phyloP scores from a whole-genome alignment of 1,140 invertebrate genomes.

The Heliconius hermathena region DNA sequence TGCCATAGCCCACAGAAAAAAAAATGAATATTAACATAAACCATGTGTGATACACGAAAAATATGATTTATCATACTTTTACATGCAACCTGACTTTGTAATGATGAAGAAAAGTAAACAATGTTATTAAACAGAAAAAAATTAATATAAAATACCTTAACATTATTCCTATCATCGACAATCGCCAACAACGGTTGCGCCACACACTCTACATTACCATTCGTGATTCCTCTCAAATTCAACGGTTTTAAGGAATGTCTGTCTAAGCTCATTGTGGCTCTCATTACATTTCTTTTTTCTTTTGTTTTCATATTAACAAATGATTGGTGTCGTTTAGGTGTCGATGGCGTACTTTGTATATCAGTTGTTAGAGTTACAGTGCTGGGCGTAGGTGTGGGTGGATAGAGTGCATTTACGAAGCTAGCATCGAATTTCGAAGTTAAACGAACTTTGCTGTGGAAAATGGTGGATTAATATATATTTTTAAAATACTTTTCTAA shows the following conservation, averaged over 20 bases:
- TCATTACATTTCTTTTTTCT: conserved; percentile 44
- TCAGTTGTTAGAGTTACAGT: conserved; percentile 26
- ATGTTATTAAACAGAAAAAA: not conserved
- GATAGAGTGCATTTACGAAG: conserved; percentile 54
- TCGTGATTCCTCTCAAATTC: conserved; percentile 69
- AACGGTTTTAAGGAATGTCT: conserved; percentile 64
- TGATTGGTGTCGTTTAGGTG: conserved; percentile 61
- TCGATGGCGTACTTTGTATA: not conserved
- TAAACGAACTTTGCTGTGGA: conserved; percentile 62
- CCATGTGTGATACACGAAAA: too few relatives aligned
- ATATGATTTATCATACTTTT: too few relatives aligned
- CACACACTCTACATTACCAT: conserved; percentile 51
- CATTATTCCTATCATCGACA: conserved; percentile 72
- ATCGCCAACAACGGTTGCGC: conserved; percentile 63
- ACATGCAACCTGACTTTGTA: too few relatives aligned
- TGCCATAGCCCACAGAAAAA: too few relatives aligned
- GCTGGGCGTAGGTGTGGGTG: conserved; percentile 51
- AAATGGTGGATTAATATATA: not conserved
- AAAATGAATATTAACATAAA: too few relatives aligned
- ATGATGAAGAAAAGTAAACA: too few relatives aligned
- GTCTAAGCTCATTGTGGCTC: conserved; percentile 67
- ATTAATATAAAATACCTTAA: conserved; percentile 53
- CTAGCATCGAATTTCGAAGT: conserved; percentile 73
- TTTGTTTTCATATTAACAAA: conserved; percentile 51
- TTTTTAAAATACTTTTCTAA: too few relatives aligned